Base-by-base conservation (phyloP, 1,140 invertebrate genomes). In the Drosophila virilis region DNA sequence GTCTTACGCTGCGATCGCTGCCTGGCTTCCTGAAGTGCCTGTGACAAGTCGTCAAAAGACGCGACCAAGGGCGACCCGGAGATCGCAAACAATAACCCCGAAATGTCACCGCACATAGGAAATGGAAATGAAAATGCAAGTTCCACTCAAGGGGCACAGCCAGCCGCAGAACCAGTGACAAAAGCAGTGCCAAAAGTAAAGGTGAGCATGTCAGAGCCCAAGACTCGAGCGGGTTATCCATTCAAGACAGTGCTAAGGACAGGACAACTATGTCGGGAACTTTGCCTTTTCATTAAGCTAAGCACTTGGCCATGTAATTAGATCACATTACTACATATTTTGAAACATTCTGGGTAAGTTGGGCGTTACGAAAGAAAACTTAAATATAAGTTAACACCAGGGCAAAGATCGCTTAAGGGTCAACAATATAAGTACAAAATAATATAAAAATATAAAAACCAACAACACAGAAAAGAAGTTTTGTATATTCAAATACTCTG, bases 31-130 rank as follows among this genome's bases (percentile, higher is more conserved):
- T 85, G 73, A 84, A 84, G 80, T 80, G 80, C 68, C 77, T 52
- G 55, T 73, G 78, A 78, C 69, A 83, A 86, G 79, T 74, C 74
- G 59, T 71, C 67, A 75, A 62, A 71, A 71, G 72, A 75, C 67
- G 59, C 52, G 17, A 50, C 59, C 45, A 57, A 59, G 51, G 42
- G 60, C 78, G 43, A 65, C 61, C 48, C 50, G 32, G 13, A 48
- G 66, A 55, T 70, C 72, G 62, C 62, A 43, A 74, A 78, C 70
- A 54, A 80, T 78, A 69, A 86, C 68, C 71, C 70, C 79, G 73
- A 88, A 89, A 89, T 89, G 84, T 71, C 80, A 75, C 59, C 72
- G 66, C 38, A 52, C 69, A 33, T 55, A 62, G 32, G 42, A 62
- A 70, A 46, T 65, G 57, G 35, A 61, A 46, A 46, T 67, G 46